Conservation (phyloP, 2,797 vertebrate species). For the Pteronotus mesoamericanus region DNA sequence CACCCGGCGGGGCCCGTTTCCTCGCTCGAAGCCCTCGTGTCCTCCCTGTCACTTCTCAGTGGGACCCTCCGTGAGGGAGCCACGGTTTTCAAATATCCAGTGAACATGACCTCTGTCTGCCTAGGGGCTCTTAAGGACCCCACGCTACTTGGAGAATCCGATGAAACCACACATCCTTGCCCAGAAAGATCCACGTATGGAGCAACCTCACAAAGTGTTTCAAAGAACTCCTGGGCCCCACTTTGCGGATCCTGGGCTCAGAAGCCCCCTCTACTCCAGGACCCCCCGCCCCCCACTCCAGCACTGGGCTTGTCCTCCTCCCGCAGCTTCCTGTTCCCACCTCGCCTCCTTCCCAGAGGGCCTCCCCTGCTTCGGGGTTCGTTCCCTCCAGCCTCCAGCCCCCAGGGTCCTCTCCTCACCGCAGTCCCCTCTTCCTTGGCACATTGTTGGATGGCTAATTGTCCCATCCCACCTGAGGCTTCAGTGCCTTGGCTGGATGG, state of each 20-base stretch:
- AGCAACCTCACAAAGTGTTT: background rate
- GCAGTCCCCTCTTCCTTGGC: accelerated
- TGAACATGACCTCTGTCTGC: background rate
- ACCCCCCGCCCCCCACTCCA: background rate
- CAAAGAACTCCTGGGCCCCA: background rate
- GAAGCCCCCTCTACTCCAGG: no score
- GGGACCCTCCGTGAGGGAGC: background rate
- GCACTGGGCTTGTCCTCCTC: background rate
- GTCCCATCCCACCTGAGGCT: background rate
- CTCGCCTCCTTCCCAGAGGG: accelerated
- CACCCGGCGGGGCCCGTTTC: accelerated
- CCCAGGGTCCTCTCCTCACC: background rate
- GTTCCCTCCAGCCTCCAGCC: background rate
- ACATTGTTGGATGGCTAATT: background rate
- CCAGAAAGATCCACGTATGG: background rate
- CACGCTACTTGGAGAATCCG: background rate
- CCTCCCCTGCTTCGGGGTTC: no score
- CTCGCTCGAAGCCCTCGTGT: background rate
- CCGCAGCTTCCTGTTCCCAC: accelerated
- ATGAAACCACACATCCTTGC: background rate
- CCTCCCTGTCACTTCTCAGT: background rate
- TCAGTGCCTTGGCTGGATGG: background rate
- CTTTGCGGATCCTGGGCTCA: background rate
- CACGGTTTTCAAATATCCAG: no score
- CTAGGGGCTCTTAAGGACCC: background rate